Percentiles rank a stretch among this genome's conserved stretches.
Evolutionary conservation across 2,888 invertebrate species (phyloP).

Genomic region (Branchipolynoe longqiensis): DNA sequence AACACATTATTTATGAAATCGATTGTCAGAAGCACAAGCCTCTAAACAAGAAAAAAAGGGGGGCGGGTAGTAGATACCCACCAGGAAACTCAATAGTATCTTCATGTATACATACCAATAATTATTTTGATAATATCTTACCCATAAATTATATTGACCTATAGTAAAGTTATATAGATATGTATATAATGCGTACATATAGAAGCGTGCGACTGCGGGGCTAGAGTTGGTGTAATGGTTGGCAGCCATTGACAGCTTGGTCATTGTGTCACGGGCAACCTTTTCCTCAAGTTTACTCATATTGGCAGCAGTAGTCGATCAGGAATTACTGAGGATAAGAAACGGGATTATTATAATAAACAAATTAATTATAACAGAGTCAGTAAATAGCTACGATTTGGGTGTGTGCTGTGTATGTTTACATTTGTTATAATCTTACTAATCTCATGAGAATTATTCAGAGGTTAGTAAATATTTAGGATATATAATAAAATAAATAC

Average conservation of each 20-base stretch:
- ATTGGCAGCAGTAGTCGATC: not conserved
- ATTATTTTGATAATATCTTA: not conserved
- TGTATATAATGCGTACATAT: slow-evolving; percentile 2
- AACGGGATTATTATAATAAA: not conserved
- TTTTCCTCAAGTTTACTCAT: not conserved
- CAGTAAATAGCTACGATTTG: not conserved
- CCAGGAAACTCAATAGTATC: too few relatives aligned
- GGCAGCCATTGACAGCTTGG: slow-evolving; percentile 14
- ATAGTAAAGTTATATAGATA: not conserved
- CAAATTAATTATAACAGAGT: not conserved
- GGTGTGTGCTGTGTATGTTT: not conserved
- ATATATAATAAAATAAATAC: not conserved
- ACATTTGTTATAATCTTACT: not conserved
- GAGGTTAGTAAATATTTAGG: not conserved
- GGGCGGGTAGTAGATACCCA: too few relatives aligned
- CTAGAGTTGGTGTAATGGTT: not conserved
- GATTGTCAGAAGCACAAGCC: not conserved
- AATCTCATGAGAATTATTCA: not conserved
- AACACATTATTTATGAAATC: not conserved
- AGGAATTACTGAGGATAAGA: not conserved
- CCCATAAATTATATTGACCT: not conserved
- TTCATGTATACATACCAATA: too few relatives aligned
- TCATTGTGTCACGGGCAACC: too few relatives aligned
- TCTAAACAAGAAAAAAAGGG: too few relatives aligned
- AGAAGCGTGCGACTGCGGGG: not conserved